phyloP scores from a whole-genome alignment of 1,140 invertebrate genomes.

The Caenorhabditis inopinata region DNA sequence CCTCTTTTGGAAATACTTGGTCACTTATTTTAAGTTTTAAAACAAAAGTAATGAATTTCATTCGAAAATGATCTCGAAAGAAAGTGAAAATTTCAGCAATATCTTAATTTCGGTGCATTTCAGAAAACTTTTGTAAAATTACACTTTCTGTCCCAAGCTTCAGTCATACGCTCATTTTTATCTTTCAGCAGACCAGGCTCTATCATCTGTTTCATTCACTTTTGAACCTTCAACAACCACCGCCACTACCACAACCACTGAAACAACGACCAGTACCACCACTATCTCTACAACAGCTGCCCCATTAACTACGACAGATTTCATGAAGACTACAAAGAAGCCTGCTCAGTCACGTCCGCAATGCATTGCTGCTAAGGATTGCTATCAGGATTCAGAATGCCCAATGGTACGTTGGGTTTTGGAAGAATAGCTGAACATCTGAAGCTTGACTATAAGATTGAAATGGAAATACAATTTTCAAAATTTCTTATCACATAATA shows the following conservation, averaged over 20 bases:
- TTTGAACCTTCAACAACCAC: neutral
- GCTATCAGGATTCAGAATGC: constrained; percentile 2
- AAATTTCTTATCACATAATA: too few relatives aligned
- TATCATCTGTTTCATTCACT: neutral
- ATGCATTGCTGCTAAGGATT: neutral
- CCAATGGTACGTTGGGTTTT: neutral
- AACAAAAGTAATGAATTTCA: too few relatives aligned
- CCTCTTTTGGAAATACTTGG: too few relatives aligned
- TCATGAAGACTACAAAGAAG: neutral
- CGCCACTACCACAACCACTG: neutral
- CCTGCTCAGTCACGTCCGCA: neutral
- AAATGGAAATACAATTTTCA: too few relatives aligned
- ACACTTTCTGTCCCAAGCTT: too few relatives aligned
- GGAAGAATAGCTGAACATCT: too few relatives aligned
- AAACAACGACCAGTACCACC: neutral
- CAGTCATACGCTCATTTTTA: neutral
- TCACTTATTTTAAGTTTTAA: too few relatives aligned
- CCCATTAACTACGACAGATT: neutral
- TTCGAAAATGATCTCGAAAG: too few relatives aligned
- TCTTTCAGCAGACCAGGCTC: neutral
- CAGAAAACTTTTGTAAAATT: too few relatives aligned
- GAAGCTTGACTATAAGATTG: too few relatives aligned
- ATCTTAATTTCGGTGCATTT: too few relatives aligned
- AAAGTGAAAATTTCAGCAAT: too few relatives aligned
- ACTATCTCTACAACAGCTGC: neutral